phyloP scores from a whole-genome alignment of 2,888 invertebrate species.

The Eristalinus aeneus region DNA sequence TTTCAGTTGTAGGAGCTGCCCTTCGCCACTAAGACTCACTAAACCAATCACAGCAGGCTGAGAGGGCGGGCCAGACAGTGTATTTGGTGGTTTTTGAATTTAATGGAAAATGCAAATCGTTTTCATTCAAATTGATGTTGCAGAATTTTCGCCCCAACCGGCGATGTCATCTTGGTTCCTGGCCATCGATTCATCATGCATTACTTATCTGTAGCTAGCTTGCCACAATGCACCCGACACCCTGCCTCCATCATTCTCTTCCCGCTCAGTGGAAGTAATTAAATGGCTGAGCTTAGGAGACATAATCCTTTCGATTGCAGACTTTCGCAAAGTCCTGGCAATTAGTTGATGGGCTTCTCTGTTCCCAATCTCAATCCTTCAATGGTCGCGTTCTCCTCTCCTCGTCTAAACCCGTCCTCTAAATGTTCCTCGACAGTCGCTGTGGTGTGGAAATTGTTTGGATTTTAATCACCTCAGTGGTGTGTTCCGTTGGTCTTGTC shows the following conservation, averaged over 20 bases:
- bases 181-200: constrained; percentile 25
- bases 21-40: not conserved
- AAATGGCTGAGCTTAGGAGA: constrained; percentile 36
- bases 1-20: not conserved
- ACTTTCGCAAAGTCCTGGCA: constrained; percentile 50
- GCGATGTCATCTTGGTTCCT: not conserved
- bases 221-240: not conserved
- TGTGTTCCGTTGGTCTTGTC: not conserved
- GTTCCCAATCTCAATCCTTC: not conserved
- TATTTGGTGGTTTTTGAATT: constrained; percentile 57
- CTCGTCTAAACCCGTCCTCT: constrained; percentile 18
- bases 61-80: constrained; percentile 38
- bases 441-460: not conserved
- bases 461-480: not conserved
- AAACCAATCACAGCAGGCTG: not conserved
- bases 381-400: not conserved
- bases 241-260: not conserved
- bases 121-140: constrained; percentile 57
- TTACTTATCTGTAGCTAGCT: constrained; percentile 23
- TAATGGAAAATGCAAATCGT: constrained; percentile 70
- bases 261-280: constrained; percentile 30
- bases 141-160: constrained; percentile 27
- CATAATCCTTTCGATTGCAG: constrained; percentile 50
- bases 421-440: constrained; percentile 15
- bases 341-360: constrained; percentile 63